Evolutionary conservation across 2,888 invertebrate genomes (phyloP), one percentile per base, ranked within the genome.

Genomic region (Hirtodrosophila alboralis): DNA sequence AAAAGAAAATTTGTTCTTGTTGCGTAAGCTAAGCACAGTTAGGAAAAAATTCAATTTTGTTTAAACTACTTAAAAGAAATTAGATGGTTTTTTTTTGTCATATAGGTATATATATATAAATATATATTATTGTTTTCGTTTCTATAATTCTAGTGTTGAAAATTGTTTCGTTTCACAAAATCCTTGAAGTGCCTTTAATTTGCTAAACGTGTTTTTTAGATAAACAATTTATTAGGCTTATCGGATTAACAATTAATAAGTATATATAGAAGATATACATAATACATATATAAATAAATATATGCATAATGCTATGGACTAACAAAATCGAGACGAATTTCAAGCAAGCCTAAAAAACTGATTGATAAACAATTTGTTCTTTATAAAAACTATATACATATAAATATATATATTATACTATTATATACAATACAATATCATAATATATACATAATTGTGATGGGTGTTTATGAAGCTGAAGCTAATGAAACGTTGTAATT

Each of bases 101-200:
- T 45, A 12, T 47, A 47, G 31, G 45, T 49, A 47, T 41, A 44
- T 53, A 27, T 34, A 58, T 21, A 21, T 5, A 21, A 4, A 59
- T n/a, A n/a, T n/a, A n/a, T n/a, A n/a, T n/a, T n/a, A 64, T 64
- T 60, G 63, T 62, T 47, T 74, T 73, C 58, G 68, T 72, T 72
- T 67, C 47, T 48, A 37, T 53, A 36, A 56, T 47, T 63, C 37
- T 69, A 63, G 53, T 64, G 49, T 57, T 57, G 54, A 56, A 58
- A 61, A 61, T 73, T 73, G 75, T 76, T 74, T 68, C 68, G 77
- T 61, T 75, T 71, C 61, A 81, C 54, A 75, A 73, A 67, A 67
- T 78, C 81, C 81, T 77, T 78, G 78, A 78, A 81, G 81, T 81
- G 81, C 81, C 81, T 81, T 81, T 81, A 77, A 78, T 81, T 81